Conservation (phyloP, 2,888 invertebrate genomes). For the Epinotia demarniana region DNA sequence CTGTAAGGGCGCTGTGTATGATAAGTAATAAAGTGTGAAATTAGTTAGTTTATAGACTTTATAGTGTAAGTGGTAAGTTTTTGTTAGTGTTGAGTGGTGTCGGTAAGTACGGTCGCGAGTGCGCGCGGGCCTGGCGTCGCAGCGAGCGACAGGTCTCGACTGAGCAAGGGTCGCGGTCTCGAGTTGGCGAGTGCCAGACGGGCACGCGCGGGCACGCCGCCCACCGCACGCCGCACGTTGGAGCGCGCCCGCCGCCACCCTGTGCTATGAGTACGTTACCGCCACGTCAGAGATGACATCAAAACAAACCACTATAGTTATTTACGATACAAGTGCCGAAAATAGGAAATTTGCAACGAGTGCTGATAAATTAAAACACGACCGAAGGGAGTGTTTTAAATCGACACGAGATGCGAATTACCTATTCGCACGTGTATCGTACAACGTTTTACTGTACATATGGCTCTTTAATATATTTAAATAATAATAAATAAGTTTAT, state of each 20-base stretch:
- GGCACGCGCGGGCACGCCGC: slow-evolving; percentile 12
- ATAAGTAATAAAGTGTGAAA: not conserved
- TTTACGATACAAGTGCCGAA: too few relatives aligned
- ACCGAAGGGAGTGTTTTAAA: too few relatives aligned
- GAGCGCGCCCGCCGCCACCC: not conserved
- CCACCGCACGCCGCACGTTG: slow-evolving; percentile 8
- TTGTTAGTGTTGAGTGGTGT: slow-evolving; percentile 25
- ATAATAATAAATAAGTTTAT: too few relatives aligned
- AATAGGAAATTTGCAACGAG: too few relatives aligned
- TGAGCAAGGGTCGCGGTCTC: slow-evolving; percentile 26
- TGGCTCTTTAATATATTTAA: too few relatives aligned
- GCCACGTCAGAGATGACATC: not conserved
- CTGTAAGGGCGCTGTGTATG: not conserved
- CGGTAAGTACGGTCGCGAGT: slow-evolving; percentile 14
- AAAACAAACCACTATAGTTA: not conserved
- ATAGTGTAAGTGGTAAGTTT: slow-evolving; percentile 12
- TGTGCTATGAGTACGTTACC: not conserved
- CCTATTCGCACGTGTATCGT: too few relatives aligned
- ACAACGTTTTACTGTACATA: too few relatives aligned
- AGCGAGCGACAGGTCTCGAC: slow-evolving; percentile 44
- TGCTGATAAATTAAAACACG: too few relatives aligned
- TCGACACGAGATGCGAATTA: too few relatives aligned
- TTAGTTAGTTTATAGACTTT: slow-evolving; percentile 1
- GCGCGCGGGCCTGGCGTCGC: slow-evolving; percentile 41
- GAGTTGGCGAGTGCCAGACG: not conserved